Evolutionary conservation across 2,113 vertebrate species (phyloP).

Genomic region (Marmota monax): DNA sequence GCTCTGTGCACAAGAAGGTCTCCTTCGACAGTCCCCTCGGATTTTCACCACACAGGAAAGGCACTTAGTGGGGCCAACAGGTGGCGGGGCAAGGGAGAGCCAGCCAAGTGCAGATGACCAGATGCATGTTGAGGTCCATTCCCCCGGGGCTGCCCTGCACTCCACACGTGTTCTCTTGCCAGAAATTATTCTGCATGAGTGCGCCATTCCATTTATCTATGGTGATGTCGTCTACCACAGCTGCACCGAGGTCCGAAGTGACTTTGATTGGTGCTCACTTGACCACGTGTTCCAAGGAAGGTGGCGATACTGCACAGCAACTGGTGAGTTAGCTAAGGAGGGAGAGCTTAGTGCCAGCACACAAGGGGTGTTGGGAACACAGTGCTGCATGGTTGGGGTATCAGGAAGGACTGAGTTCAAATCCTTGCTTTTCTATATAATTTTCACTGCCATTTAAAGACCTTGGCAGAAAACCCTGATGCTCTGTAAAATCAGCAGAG

Average conservation of each 20-base stretch:
- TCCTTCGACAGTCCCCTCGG: rapidly evolving
- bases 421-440: background rate
- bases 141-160: background rate
- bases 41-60: background rate
- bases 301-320: conserved; percentile 60
- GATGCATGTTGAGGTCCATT: background rate
- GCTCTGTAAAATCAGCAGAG: rapidly evolving
- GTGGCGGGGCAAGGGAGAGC: too few relatives aligned
- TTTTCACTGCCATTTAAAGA: background rate
- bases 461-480: rapidly evolving
- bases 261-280: conserved; percentile 73
- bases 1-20: background rate
- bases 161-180: background rate
- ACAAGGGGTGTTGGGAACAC: background rate
- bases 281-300: conserved; percentile 29
- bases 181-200: background rate
- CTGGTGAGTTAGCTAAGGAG: background rate
- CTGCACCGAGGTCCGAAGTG: conserved; percentile 39
- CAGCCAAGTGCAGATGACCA: rapidly evolving
- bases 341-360: background rate
- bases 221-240: rapidly evolving
- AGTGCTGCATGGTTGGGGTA: background rate
- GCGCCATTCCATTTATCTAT: conserved; percentile 66
- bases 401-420: background rate
- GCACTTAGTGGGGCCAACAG: rapidly evolving